Percentiles rank a stretch among this genome's conserved stretches.
Conservation (phyloP, 2,888 invertebrate species). For the Teleogryllus oceanicus region DNA sequence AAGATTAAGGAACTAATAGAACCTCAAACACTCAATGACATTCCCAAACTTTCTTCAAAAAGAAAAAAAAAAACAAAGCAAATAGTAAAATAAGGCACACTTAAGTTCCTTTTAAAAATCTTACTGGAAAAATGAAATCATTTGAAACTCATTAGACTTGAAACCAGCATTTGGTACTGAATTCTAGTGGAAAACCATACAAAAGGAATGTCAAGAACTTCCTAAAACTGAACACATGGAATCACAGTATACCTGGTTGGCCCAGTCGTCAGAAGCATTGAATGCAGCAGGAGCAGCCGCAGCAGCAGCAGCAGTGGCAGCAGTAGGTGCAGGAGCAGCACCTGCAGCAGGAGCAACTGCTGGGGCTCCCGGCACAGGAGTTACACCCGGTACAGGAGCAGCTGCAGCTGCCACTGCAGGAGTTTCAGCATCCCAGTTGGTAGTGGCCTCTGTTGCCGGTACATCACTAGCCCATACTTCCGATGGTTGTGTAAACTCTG, state of each 20-base stretch:
- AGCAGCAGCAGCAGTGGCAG: constrained; percentile 35
- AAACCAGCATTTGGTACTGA: not conserved
- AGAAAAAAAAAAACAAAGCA: too few species aligned
- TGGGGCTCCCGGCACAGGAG: constrained; percentile 33
- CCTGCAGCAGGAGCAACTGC: not conserved
- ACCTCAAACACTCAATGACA: too few species aligned
- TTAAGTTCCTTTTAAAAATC: not conserved
- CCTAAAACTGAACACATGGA: not conserved
- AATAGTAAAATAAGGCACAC: not conserved
- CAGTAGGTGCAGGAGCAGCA: constrained; percentile 35
- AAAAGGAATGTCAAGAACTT: too few species aligned
- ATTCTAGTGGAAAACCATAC: not conserved
- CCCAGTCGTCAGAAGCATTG: constrained; percentile 47
- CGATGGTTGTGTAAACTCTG: constrained; percentile 46
- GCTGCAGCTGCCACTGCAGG: constrained; percentile 46
- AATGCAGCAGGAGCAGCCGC: constrained; percentile 41
- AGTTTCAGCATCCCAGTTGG: constrained; percentile 42
- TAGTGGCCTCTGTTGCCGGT: constrained; percentile 45
- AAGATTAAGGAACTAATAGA: too few species aligned
- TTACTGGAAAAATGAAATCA: not conserved
- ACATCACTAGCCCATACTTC: constrained; percentile 57
- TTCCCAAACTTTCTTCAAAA: too few species aligned
- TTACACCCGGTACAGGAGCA: constrained; percentile 40
- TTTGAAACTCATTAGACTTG: not conserved
- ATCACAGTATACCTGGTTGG: constrained; percentile 43